Conservation (phyloP, 2,113 vertebrate species). For the Scophthalmus maximus region DNA sequence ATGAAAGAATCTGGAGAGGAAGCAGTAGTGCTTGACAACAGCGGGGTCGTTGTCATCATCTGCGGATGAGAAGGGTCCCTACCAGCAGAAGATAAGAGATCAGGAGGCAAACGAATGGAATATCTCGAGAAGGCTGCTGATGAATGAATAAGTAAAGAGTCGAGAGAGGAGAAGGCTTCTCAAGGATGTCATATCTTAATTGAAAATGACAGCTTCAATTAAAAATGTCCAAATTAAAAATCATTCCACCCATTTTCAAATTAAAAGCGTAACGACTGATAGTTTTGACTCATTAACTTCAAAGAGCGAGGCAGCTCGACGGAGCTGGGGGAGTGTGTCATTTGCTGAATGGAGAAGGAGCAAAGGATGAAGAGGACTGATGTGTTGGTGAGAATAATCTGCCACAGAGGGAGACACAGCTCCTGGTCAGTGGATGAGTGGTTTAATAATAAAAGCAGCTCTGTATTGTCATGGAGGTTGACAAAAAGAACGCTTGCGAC, state of each 20-base stretch:
- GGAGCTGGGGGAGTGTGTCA: slow-evolving; percentile 61
- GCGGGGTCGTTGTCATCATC: background rate
- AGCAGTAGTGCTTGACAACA: slow-evolving; percentile 10
- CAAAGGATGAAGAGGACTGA: slow-evolving; percentile 39
- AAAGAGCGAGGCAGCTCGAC: slow-evolving; percentile 72
- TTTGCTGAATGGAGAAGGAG: slow-evolving; percentile 44
- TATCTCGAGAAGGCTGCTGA: slow-evolving; percentile 55
- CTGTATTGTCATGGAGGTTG: slow-evolving; percentile 25
- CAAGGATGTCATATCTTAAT: slow-evolving; percentile 84
- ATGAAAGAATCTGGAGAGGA: slow-evolving; percentile 11
- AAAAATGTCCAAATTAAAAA: slow-evolving; percentile 79
- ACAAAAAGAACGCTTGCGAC: slow-evolving; percentile 13
- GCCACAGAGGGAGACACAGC: slow-evolving; percentile 28
- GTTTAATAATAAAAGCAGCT: slow-evolving; percentile 34
- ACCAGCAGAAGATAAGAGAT: slow-evolving; percentile 28
- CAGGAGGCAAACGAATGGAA: slow-evolving; percentile 42
- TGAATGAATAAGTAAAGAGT: slow-evolving; percentile 65
- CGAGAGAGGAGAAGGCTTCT: slow-evolving; percentile 58
- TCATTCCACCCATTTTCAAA: slow-evolving; percentile 84
- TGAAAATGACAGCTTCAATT: slow-evolving; percentile 86
- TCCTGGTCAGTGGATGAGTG: slow-evolving; percentile 30
- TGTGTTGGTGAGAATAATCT: slow-evolving; percentile 42
- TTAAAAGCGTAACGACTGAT: slow-evolving; percentile 83
- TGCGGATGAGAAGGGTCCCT: background rate
- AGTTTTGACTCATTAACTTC: slow-evolving; percentile 87